Evolutionary conservation across 2,888 invertebrate genomes (phyloP), one percentile per base, ranked within the genome.

Genomic region (Caradrina kadenii): DNA sequence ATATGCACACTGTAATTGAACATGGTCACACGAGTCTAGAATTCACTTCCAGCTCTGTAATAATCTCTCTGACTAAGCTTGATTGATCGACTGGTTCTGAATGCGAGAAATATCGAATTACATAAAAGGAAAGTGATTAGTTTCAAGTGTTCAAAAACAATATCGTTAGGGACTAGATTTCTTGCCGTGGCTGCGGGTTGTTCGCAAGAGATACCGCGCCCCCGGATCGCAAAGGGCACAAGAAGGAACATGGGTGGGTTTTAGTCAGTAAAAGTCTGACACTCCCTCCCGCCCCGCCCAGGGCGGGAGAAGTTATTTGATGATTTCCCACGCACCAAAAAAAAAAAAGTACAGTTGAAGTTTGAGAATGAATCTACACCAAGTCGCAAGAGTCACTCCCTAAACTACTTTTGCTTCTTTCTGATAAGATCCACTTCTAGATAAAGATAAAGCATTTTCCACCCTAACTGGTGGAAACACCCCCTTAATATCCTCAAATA

Each of bases 1-100:
- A 0, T 48, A 60, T 48, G 55, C 50, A 77, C 15, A n/a, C 11
- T 0, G 11, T 61, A 39, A 45, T 31, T 70, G 26, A 22, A 58
- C 42, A 50, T 15, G 19, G 22, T 78, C 74, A 0, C 73, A 72
- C 79, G 65, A 52, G 56, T 75, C 42, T 79, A 54, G 58, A 73
- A 50, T 73, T 61, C 21, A 50, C 11, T 56, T 49, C 17, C 39
- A 49, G 35, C 63, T 22, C 15, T 45, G 21, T n/a, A 62, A 52
- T 70, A n/a, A 68, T 21, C n/a, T 52, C 45, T 6, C 48, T 49
- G 45, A 52, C 35, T 48, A 42, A 52, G 54, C 48, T 50, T 11
- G 11, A 58, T 52, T 60, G 26, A 56, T 55, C 13, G 35, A 67
- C 60, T 56, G 50, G 59, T 63, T 73, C 31, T 56, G 21, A 56